Evolutionary conservation across 2,888 invertebrate species (phyloP).

Genomic region (Priocnemis perturbator): DNA sequence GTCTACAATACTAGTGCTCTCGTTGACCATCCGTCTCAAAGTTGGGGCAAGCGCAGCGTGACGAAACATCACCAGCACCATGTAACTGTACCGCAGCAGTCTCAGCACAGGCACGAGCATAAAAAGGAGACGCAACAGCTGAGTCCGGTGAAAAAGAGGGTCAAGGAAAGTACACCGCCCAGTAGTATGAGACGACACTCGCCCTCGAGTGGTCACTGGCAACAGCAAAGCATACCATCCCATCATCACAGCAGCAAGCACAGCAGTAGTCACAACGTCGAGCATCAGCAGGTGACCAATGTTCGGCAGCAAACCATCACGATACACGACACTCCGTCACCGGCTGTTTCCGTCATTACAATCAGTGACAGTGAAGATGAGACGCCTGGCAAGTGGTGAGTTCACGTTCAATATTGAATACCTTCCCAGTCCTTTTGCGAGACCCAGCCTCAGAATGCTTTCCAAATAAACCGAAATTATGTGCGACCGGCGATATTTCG

Average conservation of each 20-base stretch:
- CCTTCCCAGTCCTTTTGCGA: no score
- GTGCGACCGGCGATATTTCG: no score
- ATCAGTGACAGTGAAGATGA: constrained; percentile 97
- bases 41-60: constrained; percentile 76
- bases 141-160: constrained; percentile 97
- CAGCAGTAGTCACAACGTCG: constrained; percentile 57
- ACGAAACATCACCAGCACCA: constrained; percentile 81
- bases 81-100: constrained; percentile 78
- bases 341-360: constrained; percentile 95
- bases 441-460: no score
- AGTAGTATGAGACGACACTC: constrained; percentile 73
- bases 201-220: constrained; percentile 75
- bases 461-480: no score
- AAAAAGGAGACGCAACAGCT: constrained; percentile 93
- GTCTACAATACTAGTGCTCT: constrained; percentile 78
- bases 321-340: constrained; percentile 96
- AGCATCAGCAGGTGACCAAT: constrained; percentile 72
- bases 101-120: constrained; percentile 79
- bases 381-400: constrained; percentile 76
- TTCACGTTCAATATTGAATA: constrained; percentile 7
- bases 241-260: constrained; percentile 63
- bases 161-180: constrained; percentile 96
- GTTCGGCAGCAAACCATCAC: constrained; percentile 91
- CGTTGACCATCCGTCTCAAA: constrained; percentile 76
- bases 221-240: constrained; percentile 61